Percentiles rank a stretch among this genome's conserved stretches.
These are phyloP conservation scores for Antigone vipio DNA, from an alignment of 2,113 vertebrate genomes.

Conservation along the genomic window DNA sequence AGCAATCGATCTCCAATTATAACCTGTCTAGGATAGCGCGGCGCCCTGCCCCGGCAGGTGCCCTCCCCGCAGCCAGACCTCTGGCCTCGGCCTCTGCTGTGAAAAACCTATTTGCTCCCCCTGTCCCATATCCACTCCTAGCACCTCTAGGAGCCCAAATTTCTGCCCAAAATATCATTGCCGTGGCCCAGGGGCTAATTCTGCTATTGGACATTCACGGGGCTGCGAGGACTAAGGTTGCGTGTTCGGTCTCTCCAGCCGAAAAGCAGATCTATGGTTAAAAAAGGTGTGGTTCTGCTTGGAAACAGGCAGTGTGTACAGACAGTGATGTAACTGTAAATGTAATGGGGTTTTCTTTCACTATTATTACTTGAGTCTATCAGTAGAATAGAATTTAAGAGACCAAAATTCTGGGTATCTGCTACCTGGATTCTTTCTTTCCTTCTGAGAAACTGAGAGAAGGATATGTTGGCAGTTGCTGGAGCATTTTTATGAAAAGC, in stretches of 20 bases:
- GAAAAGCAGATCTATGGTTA: slow-evolving; percentile 5
- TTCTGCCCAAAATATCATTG: neutral
- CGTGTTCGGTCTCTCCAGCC: fast-evolving
- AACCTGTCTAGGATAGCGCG: neutral
- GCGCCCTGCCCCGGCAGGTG: neutral
- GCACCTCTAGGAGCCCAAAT: neutral
- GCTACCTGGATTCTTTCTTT: neutral
- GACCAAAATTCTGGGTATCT: neutral
- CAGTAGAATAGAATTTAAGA: neutral
- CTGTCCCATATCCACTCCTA: neutral
- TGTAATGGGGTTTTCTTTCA: neutral
- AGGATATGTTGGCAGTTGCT: neutral
- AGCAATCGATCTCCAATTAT: neutral
- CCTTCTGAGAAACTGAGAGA: neutral
- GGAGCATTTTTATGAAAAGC: neutral
- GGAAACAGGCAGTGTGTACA: neutral
- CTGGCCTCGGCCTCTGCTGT: fast-evolving
- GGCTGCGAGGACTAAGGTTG: neutral
- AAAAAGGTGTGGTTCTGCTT: slow-evolving; percentile 50
- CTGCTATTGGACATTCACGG: neutral
- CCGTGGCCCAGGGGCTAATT: neutral
- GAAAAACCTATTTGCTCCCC: neutral
- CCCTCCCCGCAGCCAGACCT: neutral
- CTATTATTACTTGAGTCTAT: neutral
- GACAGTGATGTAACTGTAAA: neutral